Percentiles rank a stretch among this genome's conserved stretches.
These are phyloP conservation scores for Miniopterus natalensis DNA, from an alignment of 2,113 vertebrate species.

Conservation along the genomic window DNA sequence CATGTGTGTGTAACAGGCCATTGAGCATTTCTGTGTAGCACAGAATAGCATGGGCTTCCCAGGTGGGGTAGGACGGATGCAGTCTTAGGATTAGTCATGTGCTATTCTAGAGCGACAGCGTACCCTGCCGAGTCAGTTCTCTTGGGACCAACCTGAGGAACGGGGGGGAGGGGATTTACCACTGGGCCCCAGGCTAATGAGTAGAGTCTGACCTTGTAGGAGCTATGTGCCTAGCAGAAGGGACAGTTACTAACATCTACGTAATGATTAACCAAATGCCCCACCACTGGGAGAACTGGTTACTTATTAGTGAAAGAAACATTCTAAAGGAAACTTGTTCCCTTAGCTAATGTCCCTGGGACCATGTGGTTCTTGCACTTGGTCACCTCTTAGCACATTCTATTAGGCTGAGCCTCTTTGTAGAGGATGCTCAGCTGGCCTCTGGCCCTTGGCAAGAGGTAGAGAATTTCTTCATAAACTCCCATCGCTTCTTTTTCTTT, in stretches of 20 bases:
- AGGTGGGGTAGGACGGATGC: fast-evolving
- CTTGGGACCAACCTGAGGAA: neutral
- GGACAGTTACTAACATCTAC: neutral
- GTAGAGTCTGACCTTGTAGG: neutral
- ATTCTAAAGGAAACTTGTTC: neutral
- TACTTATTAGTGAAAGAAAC: slow-evolving; percentile 4
- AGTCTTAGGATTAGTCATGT: neutral
- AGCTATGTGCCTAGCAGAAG: neutral
- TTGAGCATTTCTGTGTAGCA: neutral
- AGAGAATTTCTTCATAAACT: neutral
- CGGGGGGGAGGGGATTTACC: neutral
- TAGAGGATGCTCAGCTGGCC: neutral
- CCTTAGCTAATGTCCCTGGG: neutral
- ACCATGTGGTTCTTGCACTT: neutral
- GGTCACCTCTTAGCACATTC: neutral
- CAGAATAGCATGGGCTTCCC: neutral
- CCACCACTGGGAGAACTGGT: neutral
- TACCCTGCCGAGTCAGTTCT: neutral
- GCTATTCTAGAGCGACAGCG: neutral
- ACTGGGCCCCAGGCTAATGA: neutral
- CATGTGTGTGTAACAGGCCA: neutral
- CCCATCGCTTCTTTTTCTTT: neutral
- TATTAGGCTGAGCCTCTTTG: neutral
- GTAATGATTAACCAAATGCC: neutral
- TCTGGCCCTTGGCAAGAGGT: neutral